phyloP scores from a whole-genome alignment of 2,113 vertebrate genomes.

The Gopherus evgoodei region DNA sequence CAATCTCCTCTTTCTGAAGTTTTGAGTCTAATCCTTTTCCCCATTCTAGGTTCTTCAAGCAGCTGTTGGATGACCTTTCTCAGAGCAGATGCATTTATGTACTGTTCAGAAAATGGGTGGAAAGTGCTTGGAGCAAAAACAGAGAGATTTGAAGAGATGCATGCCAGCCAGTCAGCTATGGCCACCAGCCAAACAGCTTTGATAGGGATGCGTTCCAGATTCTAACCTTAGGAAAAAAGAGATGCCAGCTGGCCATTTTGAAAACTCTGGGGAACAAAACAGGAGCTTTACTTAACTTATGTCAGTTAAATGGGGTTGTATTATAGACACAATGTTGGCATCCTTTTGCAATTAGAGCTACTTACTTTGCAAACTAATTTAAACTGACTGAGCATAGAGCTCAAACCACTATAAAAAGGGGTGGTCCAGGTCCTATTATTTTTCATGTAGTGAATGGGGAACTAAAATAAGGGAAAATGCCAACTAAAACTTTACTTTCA shows the following conservation, averaged over 20 bases:
- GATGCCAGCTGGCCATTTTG: background rate
- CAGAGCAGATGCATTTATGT: background rate
- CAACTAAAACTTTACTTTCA: background rate
- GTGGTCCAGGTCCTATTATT: background rate
- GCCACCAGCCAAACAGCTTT: background rate
- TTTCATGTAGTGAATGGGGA: background rate
- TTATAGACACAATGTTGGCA: background rate
- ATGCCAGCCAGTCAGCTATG: background rate
- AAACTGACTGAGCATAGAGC: background rate
- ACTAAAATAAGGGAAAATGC: background rate
- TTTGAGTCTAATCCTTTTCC: background rate
- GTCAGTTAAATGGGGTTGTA: background rate
- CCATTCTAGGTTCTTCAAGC: background rate
- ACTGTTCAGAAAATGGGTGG: background rate
- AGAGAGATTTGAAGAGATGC: background rate
- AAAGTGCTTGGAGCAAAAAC: background rate
- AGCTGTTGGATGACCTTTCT: background rate
- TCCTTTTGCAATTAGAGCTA: background rate
- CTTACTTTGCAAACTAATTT: background rate
- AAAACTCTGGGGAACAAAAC: background rate
- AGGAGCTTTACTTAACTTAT: background rate
- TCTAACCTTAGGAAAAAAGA: background rate
- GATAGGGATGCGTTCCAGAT: background rate
- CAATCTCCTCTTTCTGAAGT: background rate
- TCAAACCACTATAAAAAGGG: background rate